Conservation (phyloP, 1,140 invertebrate genomes). For the Caerostris extrusa region DNA sequence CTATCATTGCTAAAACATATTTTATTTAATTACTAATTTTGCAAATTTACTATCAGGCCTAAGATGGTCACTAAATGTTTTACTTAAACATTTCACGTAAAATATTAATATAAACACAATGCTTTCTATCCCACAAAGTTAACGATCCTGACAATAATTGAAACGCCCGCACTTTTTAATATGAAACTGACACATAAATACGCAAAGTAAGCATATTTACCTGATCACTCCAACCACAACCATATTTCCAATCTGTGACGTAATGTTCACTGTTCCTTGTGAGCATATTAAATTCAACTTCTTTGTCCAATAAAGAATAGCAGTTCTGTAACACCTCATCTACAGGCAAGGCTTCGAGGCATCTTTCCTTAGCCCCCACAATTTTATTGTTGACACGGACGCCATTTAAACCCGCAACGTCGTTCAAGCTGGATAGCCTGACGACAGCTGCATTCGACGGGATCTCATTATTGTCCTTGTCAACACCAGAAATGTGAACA, state of each 20-base stretch:
- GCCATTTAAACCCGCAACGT: slow-evolving; percentile 79
- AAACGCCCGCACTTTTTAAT: neutral
- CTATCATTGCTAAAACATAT: no score
- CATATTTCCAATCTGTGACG: slow-evolving; percentile 80
- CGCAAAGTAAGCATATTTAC: slow-evolving; percentile 70
- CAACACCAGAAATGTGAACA: slow-evolving; percentile 79
- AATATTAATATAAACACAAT: no score
- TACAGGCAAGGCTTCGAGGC: slow-evolving; percentile 77
- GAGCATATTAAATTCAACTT: slow-evolving; percentile 80
- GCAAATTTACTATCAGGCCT: no score
- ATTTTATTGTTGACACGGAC: slow-evolving; percentile 80
- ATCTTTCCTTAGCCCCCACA: slow-evolving; percentile 79
- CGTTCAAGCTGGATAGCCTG: slow-evolving; percentile 71
- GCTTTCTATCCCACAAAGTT: no score
- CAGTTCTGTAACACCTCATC: slow-evolving; percentile 79
- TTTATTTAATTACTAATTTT: no score
- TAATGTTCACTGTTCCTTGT: slow-evolving; percentile 80
- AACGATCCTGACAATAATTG: neutral
- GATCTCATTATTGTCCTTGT: slow-evolving; percentile 78
- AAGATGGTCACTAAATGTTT: no score
- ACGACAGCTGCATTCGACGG: slow-evolving; percentile 78
- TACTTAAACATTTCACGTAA: no score
- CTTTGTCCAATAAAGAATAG: slow-evolving; percentile 75
- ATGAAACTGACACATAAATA: neutral
- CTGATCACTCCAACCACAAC: slow-evolving; percentile 80